phyloP scores from a whole-genome alignment of 2,797 vertebrate genomes.

The Eulemur coronatus region DNA sequence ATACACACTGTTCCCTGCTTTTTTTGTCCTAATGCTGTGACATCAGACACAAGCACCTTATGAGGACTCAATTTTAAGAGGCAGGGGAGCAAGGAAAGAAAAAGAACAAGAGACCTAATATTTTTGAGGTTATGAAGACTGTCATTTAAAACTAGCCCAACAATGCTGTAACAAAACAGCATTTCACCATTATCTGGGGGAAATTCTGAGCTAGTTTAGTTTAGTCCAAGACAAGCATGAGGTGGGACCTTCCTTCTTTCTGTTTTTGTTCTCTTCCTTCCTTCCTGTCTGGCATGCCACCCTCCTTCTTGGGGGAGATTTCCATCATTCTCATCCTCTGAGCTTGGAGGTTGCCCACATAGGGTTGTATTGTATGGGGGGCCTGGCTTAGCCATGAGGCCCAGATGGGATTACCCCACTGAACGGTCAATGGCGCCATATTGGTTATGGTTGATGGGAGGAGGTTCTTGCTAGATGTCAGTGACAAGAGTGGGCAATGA shows the following conservation, averaged over 20 bases:
- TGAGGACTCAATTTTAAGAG: background rate
- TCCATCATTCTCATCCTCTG: background rate
- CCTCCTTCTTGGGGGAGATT: background rate
- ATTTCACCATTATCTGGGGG: background rate
- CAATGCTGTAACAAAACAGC: background rate
- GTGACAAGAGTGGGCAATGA: background rate
- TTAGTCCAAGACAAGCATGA: background rate
- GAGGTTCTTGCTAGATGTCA: background rate
- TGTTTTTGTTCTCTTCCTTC: fast-evolving
- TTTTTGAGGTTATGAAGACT: background rate
- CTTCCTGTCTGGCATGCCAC: fast-evolving
- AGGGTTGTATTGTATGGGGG: fast-evolving
- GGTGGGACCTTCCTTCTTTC: background rate
- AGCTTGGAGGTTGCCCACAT: background rate
- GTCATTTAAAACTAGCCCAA: background rate
- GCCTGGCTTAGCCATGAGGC: background rate
- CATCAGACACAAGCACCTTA: fast-evolving
- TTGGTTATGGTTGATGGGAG: background rate
- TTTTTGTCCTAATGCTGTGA: background rate
- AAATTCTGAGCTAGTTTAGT: background rate
- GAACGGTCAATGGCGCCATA: background rate
- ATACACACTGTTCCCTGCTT: fast-evolving
- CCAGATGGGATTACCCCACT: background rate
- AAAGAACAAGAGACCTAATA: background rate
- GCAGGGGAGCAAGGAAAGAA: background rate